Base-by-base conservation (phyloP, 1,140 invertebrate genomes). In the Cotesia typhae region DNA sequence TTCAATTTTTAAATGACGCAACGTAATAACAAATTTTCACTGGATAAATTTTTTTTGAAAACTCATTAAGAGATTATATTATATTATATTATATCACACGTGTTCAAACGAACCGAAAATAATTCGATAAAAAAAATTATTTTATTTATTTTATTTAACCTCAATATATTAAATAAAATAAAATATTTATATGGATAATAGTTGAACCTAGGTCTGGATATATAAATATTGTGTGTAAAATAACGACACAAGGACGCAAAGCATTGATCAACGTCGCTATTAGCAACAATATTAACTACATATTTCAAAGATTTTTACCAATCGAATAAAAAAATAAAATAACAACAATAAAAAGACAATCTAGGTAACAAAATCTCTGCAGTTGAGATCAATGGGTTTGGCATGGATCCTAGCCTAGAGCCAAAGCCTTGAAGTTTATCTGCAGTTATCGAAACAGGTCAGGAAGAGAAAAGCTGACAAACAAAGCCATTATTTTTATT, bases 181-280 rank as follows among this genome's bases (percentile, higher is more conserved):
- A 47, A 47, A 47, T 47, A 2, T 47, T 47, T 10, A 47, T 47
- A 47, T 6, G 41, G 7, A 47, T 9, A 47, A 9, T 47, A 47
- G 41, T 47, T 47, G 38, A 47, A 47, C 6, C 41, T 47, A 47
- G 41, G 41, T 47, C 41, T 47, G 6, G 4, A 53, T 17, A 41
- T n/a, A 57, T 55, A 57, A 4, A 70, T 71, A 63, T 75, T 36
- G 12, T 17, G 41, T 47, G 41, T 28, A 28, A 10, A 47, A 47
- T 47, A 10, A 55, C 53, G 12, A 9, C 14, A 59, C 78, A 79
- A 80, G 79, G 79, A 77, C 79, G 71, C 37, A 60, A 69, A 59
- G 72, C 79, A 81, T 81, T 80, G 79, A 81, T 81, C 77, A 80
- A 41, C 71, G 72, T 60, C 74, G 76, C 77, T 74, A 75, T 72